Evolutionary conservation across 2,113 vertebrate species (phyloP), one percentile per base, ranked within the genome.

Genomic region (Setophaga petechia): DNA sequence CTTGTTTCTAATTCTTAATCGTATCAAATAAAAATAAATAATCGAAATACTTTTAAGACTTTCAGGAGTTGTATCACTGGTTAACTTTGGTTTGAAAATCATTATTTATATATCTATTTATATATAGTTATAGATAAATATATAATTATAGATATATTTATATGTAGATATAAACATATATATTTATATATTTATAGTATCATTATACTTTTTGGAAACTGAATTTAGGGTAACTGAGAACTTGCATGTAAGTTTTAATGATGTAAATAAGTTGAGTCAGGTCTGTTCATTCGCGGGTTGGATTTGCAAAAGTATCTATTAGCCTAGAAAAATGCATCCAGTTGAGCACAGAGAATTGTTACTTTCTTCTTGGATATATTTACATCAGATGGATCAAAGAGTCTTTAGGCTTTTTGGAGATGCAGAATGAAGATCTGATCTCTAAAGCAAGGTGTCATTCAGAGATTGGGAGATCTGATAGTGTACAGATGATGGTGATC

Each of bases 351-450:
- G 55, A 62, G 63, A 65, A 68, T 72, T 25, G 23, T 89, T 75
- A 30, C 52, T 83, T 87, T 57, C 82, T 89, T 76, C 65, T 65
- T 82, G 63, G 65, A 58, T 52, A 10, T 89, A 47, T 47, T 92
- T 94, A 57, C 31, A 47, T 89, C 67, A 84, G 78, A 31, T 81
- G 58, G 9, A 62, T 86, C 21, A 52, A 84, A 81, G 49, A 15
- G 16, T 71, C 25, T 61, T 71, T 27, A 62, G 65, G 49, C 69
- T 84, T 73, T 85, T 43, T 68, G 77, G 49, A 82, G 65, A 55
- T 46, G 23, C 15, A 68, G 74, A 84, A 80, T 46, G 68, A 87
- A 94, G 72, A 81, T 92, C 72, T 80, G 52, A 87, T 92, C 93
- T 91, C 68, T 83, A 81, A 93, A 84, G 65, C 39, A 62, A 87